Conservation (phyloP, 2,888 invertebrate genomes). For the Pilophorus perplexus region DNA sequence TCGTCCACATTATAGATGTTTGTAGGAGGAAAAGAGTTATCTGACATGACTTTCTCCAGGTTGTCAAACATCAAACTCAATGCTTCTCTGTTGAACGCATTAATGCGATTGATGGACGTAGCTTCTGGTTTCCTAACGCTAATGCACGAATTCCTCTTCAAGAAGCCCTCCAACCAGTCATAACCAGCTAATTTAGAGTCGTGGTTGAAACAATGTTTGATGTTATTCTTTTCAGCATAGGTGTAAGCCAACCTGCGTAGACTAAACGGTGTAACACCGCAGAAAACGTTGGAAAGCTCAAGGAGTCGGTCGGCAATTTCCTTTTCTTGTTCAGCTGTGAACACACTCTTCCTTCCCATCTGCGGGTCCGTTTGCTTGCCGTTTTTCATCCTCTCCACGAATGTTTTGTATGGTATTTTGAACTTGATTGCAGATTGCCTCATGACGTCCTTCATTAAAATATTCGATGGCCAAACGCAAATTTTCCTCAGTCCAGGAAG, state of each 20-base stretch:
- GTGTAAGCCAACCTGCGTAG: neutral
- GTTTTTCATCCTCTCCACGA: constrained; percentile 9
- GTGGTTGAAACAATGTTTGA: neutral
- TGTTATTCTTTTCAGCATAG: neutral
- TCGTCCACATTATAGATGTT: constrained; percentile 3
- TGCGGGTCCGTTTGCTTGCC: neutral
- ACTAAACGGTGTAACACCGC: neutral
- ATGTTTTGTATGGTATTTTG: constrained; percentile 15
- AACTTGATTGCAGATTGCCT: neutral
- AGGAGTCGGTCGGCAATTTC: neutral
- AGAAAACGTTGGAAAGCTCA: neutral
- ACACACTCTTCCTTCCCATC: neutral
- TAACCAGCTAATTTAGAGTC: neutral
- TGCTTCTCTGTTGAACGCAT: constrained; percentile 2
- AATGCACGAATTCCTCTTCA: neutral
- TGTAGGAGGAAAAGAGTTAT: neutral
- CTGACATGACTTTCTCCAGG: neutral
- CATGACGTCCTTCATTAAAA: neutral
- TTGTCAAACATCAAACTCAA: constrained; percentile 1
- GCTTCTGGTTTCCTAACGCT: neutral
- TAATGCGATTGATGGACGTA: neutral
- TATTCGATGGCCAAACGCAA: constrained; percentile 4
- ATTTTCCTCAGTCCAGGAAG: constrained; percentile 14
- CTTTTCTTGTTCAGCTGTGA: neutral
- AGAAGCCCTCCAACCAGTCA: neutral